Base-by-base conservation (phyloP, 2,113 vertebrate species). In the Mirounga angustirostris region DNA sequence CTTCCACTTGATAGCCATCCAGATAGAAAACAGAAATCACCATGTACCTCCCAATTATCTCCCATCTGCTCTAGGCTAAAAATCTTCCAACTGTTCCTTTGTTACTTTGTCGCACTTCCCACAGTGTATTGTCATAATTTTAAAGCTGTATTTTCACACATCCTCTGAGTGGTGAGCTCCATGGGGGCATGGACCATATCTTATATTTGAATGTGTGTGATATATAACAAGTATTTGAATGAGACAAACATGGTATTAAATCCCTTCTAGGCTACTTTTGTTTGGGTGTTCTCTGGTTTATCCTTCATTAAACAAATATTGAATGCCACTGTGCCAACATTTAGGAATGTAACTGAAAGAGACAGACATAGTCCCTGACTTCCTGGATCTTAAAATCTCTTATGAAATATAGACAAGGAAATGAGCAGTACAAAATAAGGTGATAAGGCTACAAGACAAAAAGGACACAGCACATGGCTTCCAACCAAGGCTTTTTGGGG, bases 191-290 rank as follows among this genome's bases (percentile, higher is more conserved):
- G 61, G 59, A 26, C 14, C 24, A 43, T 61, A 80, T 94, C 36
- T 73, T 97, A 81, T 86, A 61, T 95, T 93, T 93, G 59, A 83
- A 79, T 83, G 76, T 84, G 7, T 90, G 22, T 94, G 40, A 13
- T 90, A 80, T 73, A n/a, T 81, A 58, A 89, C 43, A 81, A 69
- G 18, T 73, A 2, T 94, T 94, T 85, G 43, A 61, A 80, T 97
- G 21, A 89, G 36, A 80, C 84, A 76, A 94, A 83, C 18, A 33
- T 92, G 33, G 5, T 89, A 86, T 86, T 89, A 80, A 94, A 78
- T 69, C 21, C 74, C 30, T 90, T 94, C 30, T 74, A 61, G 36
- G 30, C 40, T 96, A 81, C 24, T 86, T 56, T 92, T 92, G 28
- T 95, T 81, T 97, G 61, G 24, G 56, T 92, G 10, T 85, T 88